phyloP scores from a whole-genome alignment of 2,797 vertebrate genomes.

The Artibeus lituratus region DNA sequence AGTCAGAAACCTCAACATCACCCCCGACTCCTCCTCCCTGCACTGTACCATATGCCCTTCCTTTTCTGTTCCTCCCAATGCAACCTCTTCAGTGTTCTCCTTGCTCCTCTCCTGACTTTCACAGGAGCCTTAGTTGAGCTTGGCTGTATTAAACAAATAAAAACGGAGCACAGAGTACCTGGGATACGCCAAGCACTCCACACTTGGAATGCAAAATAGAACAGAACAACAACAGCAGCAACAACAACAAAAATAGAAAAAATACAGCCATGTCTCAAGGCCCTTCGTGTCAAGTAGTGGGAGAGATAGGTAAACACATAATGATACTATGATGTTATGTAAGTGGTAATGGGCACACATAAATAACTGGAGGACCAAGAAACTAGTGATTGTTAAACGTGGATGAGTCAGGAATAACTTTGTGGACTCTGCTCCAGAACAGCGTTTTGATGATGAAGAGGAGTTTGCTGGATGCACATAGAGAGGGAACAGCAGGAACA shows the following conservation, averaged over 20 bases:
- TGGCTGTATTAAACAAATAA: not conserved
- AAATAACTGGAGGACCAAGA: not conserved
- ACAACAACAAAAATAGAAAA: not conserved
- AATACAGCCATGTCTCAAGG: not conserved
- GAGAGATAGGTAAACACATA: slow-evolving; percentile 11
- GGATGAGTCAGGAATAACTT: not conserved
- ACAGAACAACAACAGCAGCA: not conserved
- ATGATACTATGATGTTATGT: not conserved
- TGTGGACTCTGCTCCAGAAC: not conserved
- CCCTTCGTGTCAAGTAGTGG: not conserved
- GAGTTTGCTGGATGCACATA: not conserved
- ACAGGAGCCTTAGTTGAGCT: not conserved
- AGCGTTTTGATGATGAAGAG: not conserved
- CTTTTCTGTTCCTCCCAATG: not conserved
- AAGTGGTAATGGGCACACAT: not conserved
- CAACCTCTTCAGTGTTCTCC: not conserved
- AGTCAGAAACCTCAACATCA: not conserved
- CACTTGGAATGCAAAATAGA: not conserved
- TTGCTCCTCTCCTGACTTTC: not conserved
- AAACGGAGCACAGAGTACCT: not conserved
- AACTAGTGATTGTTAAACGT: not conserved
- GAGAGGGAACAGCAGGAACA: not conserved
- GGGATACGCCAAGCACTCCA: not conserved
- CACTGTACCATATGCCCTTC: no score
- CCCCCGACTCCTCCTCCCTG: not conserved